A percentile compares a stretch with the other conserved stretches of the same genome.
These are phyloP conservation scores for Drosophila incognita DNA, from an alignment of 2,888 invertebrate species.

Conservation along the genomic window DNA sequence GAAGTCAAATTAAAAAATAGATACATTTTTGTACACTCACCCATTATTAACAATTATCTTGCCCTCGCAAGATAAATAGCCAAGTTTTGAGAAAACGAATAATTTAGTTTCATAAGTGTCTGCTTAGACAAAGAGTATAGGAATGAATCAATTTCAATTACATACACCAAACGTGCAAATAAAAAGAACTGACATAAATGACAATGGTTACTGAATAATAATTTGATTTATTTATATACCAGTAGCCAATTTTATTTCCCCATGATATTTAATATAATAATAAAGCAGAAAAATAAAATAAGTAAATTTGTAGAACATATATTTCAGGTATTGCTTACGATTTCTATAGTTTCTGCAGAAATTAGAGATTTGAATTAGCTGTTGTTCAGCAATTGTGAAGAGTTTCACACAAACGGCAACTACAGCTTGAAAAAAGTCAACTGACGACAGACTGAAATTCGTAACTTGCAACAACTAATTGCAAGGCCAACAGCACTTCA, in stretches of 20 bases:
- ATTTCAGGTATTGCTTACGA: neutral
- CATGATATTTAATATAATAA: too few species aligned
- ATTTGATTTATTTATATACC: too few species aligned
- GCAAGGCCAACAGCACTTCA: constrained; percentile 76
- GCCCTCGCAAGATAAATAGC: neutral
- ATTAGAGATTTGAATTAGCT: constrained; percentile 62
- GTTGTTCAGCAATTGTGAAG: constrained; percentile 49
- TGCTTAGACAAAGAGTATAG: neutral
- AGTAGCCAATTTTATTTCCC: too few species aligned
- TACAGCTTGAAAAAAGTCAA: constrained; percentile 28
- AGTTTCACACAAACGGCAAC: constrained; percentile 24
- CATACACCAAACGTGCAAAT: neutral
- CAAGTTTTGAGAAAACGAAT: neutral
- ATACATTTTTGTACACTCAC: constrained; percentile 6
- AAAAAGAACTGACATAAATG: neutral
- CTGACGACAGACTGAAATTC: constrained; percentile 19
- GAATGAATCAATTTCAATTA: neutral
- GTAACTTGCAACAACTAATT: constrained; percentile 59
- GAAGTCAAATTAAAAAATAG: fast-evolving
- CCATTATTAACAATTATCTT: constrained; percentile 10
- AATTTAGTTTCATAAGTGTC: constrained; percentile 15
- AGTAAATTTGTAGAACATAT: neutral
- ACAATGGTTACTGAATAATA: neutral
- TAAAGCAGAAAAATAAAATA: neutral
- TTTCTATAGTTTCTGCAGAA: constrained; percentile 13